Evolutionary conservation across 2,113 vertebrate species (phyloP), one percentile per base, ranked within the genome.

Genomic region (Boleophthalmus pectinirostris): DNA sequence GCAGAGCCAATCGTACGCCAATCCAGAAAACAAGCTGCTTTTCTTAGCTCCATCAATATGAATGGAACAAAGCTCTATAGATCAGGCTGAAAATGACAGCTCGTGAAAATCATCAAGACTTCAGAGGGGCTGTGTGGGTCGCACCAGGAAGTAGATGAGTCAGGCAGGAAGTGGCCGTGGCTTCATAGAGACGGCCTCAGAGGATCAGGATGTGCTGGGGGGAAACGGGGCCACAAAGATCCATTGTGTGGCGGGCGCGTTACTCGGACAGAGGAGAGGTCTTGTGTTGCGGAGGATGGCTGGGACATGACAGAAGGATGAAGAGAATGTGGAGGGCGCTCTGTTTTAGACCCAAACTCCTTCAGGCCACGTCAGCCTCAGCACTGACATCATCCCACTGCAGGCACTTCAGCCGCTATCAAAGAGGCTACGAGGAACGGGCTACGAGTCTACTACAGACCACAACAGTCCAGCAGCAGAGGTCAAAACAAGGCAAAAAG

Each of bases 161-260:
- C 47, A 73, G 82, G 85, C 91, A 90, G 89, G 89, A 91, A 91
- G 89, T 75, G 75, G 73, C 21, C 83, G 70, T 68, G 79, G 65
- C 66, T 58, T 82, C 83, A 78, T 51, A 74, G 78, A 80, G 69
- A 86, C 85, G 70, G 81, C 58, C 85, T 85, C 76, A 64, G 65
- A 79, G 72, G 75, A 77, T 68, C 57, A 49, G 64, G 76, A 87
- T 74, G 66, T 33, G 84, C 86, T 74, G 71, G 72, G 64, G 78
- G 71, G 70, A 75, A 83, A 74, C 87, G 82, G 56, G 15, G 23
- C 54, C 45, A 92, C 88, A 91, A 85, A 72, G 66, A 76, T 79
- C 68, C 86, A 83, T 90, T 92, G 87, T 92, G 77, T n/a, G 35
- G 33, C 38, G 0, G 54, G 38, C 73, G 38, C 73, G 84, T 79